These are phyloP conservation scores for Muscina levida DNA, from an alignment of 2,888 invertebrate genomes.

Conservation along the genomic window DNA sequence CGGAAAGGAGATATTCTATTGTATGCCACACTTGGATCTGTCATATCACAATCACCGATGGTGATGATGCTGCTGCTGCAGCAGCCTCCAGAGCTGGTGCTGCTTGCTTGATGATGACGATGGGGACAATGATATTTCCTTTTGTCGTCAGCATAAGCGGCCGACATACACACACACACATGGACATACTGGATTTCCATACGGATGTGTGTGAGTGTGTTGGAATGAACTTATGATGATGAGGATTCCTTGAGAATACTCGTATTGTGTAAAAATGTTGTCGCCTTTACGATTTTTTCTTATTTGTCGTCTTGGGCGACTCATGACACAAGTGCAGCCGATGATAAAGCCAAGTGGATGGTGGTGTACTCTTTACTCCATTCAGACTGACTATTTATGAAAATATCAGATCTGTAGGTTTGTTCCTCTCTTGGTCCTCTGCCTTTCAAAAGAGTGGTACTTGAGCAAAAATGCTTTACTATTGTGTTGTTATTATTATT, in stretches of 20 bases:
- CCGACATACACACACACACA: neutral
- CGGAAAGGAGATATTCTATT: slow-evolving; percentile 12
- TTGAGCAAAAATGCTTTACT: slow-evolving; percentile 53
- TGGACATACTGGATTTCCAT: neutral
- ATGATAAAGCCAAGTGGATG: slow-evolving; percentile 19
- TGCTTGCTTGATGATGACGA: neutral
- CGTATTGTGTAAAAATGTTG: neutral
- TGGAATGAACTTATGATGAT: too few species aligned
- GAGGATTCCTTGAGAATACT: slow-evolving; percentile 1
- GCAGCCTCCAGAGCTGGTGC: neutral
- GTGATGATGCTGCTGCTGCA: neutral
- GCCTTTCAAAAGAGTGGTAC: slow-evolving; percentile 48
- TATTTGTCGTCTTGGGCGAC: neutral
- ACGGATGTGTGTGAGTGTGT: neutral
- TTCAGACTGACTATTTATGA: neutral
- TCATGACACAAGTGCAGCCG: neutral
- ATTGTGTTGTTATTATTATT: slow-evolving; percentile 39
- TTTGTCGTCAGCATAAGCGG: slow-evolving; percentile 7
- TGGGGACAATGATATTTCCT: neutral
- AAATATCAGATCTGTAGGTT: slow-evolving; percentile 4
- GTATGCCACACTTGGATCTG: slow-evolving; percentile 9
- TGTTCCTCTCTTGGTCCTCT: neutral
- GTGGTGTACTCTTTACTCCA: neutral
- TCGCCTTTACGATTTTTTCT: neutral
- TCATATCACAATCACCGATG: neutral